These are phyloP conservation scores for Phocides pigmalion DNA, from an alignment of 1,140 invertebrate species.

Conservation along the genomic window DNA sequence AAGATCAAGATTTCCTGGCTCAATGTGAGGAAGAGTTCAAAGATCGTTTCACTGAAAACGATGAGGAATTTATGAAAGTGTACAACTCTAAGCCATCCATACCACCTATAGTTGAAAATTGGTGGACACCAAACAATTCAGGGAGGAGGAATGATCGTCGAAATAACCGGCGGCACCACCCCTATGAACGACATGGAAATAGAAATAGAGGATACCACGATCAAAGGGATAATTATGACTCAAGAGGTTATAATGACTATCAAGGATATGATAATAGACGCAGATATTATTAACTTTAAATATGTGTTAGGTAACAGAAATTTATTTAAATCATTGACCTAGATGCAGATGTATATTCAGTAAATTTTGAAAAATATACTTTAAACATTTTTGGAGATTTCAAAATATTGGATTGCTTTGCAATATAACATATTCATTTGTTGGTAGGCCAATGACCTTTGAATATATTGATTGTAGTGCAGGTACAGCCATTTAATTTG, in stretches of 20 bases:
- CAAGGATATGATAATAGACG: slow-evolving; percentile 33
- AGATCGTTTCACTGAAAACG: slow-evolving; percentile 75
- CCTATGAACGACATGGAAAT: slow-evolving; percentile 47
- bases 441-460: no score
- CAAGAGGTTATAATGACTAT: slow-evolving; percentile 53
- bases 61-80: slow-evolving; percentile 77
- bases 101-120: slow-evolving; percentile 74
- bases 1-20: slow-evolving; percentile 70
- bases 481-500: no score
- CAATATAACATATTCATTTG: no score
- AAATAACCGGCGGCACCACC: slow-evolving; percentile 49
- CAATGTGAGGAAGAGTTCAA: slow-evolving; percentile 74
- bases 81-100: slow-evolving; percentile 59
- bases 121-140: slow-evolving; percentile 51
- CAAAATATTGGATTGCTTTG: no score
- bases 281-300: slow-evolving; percentile 36
- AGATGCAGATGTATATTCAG: background rate
- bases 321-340: background rate
- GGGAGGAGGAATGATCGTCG: slow-evolving; percentile 52
- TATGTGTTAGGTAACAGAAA: background rate
- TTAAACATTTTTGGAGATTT: no score
- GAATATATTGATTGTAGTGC: no score
- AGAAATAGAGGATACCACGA: slow-evolving; percentile 47
- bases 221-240: slow-evolving; percentile 17
- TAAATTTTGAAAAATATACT: no score